These are phyloP conservation scores for Leuciscus idus DNA, from an alignment of 2,113 vertebrate genomes.

Conservation along the genomic window DNA sequence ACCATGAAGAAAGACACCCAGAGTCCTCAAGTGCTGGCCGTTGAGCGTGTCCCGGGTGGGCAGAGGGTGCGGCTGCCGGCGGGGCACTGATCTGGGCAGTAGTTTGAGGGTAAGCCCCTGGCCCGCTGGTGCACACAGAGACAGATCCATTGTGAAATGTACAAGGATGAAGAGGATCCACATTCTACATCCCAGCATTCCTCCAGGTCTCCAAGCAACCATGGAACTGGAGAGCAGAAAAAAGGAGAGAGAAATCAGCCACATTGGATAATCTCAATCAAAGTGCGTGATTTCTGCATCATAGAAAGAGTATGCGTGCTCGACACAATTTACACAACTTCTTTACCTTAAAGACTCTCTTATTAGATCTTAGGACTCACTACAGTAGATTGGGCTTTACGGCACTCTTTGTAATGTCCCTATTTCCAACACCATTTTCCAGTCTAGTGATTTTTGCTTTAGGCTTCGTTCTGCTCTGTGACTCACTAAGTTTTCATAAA, in stretches of 20 bases:
- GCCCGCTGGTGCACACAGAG: conserved; percentile 73
- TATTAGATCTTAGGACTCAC: not conserved
- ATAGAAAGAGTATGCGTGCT: not conserved
- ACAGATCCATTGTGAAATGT: conserved; percentile 81
- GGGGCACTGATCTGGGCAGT: conserved; percentile 67
- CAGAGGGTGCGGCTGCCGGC: conserved; percentile 67
- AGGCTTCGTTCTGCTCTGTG: conserved; percentile 55
- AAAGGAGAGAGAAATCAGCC: conserved; percentile 47
- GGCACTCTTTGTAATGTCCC: conserved; percentile 30
- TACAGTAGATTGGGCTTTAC: conserved; percentile 18
- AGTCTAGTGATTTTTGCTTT: conserved; percentile 36
- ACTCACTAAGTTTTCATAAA: conserved; percentile 56
- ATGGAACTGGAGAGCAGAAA: conserved; percentile 68
- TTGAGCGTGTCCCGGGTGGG: conserved; percentile 72
- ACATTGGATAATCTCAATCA: conserved; percentile 30
- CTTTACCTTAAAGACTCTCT: conserved; percentile 9
- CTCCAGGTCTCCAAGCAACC: conserved; percentile 71
- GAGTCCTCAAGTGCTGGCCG: conserved; percentile 75
- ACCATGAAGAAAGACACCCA: conserved; percentile 68
- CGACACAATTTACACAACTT: conserved; percentile 22
- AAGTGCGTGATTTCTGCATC: conserved; percentile 26
- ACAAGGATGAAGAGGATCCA: conserved; percentile 81
- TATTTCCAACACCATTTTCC: conserved; percentile 55
- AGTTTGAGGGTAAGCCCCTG: conserved; percentile 71
- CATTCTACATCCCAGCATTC: conserved; percentile 74